These are phyloP conservation scores for Trilocha varians DNA, from an alignment of 2,888 invertebrate genomes.

Conservation along the genomic window DNA sequence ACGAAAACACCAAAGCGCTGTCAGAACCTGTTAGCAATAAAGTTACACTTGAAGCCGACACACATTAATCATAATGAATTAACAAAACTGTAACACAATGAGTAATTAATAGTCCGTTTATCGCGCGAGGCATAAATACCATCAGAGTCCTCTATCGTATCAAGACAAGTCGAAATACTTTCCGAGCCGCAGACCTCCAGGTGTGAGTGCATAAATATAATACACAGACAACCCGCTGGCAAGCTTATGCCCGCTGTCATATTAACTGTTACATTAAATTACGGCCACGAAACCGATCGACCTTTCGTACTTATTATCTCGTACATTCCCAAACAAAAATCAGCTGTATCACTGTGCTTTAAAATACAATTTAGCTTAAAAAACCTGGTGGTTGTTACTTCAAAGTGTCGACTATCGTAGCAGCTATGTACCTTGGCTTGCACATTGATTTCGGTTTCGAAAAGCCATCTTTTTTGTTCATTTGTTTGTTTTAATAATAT, in stretches of 20 bases:
- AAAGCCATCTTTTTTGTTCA: conserved; percentile 67
- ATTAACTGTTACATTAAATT: conserved; percentile 74
- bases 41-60: conserved; percentile 17
- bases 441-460: conserved; percentile 72
- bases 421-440: conserved; percentile 57
- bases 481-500: conserved; percentile 74
- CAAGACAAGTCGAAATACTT: conserved; percentile 55
- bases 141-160: conserved; percentile 52
- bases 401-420: conserved; percentile 17
- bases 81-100: conserved; percentile 62
- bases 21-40: conserved; percentile 4
- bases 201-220: conserved; percentile 72
- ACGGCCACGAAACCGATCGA: conserved; percentile 59
- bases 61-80: conserved; percentile 61
- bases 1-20: not conserved
- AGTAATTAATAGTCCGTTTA: conserved; percentile 68
- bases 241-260: conserved; percentile 69
- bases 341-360: conserved; percentile 7
- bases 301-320: conserved; percentile 52
- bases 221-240: conserved; percentile 68
- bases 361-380: conserved; percentile 16
- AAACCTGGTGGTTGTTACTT: conserved; percentile 12
- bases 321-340: conserved; percentile 19
- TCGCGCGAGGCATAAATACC: conserved; percentile 58
- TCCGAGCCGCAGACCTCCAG: conserved; percentile 59